Evolutionary conservation across 2,797 vertebrate species (phyloP), one percentile per base, ranked within the genome.

Genomic region (Oryzias sinensis): DNA sequence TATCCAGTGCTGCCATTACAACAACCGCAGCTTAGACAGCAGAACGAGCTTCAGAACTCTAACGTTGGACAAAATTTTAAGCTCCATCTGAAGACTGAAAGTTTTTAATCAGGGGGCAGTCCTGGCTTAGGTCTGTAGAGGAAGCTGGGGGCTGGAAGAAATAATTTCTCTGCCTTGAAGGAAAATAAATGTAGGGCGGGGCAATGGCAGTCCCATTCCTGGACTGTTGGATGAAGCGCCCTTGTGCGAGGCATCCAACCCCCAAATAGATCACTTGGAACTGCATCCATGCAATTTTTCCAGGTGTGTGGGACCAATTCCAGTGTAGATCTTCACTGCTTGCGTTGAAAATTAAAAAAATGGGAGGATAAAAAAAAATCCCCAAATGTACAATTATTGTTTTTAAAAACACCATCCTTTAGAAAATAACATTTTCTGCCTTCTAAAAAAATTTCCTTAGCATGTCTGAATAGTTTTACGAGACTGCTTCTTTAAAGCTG

Each of bases 401-500:
- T 9, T 37, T 11, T 37, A 37, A 11, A 11, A 37, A 37, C 9
- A 37, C 9, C 0, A 37, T 27, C 5, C 27, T 27, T 27, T 6
- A 27, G 6, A 6, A 27, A 27, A 27, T 27, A 27, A 27, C 1
- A 52, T 20, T 17, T 14, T 41, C 4, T 22, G 2, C 17, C 29
- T 27, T 27, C 3, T 18, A 14, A 5, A 52, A 41, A 14, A 14
- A 41, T 1, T 16, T 17, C 16, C 18, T 53, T 25, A 25, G 25
- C 5, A 9, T 1, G 16, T 11, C 15, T 20, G 41, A 4, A 40
- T 24, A 13, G 3, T 37, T 11, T 33, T 29, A 0, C 7, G 14
- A 57, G 6, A 60, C 18, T 52, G 33, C 5, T 22, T 22, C 24
- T 59, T 40, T 50, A 49, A 55, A 68, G 80, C 53, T 37, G 8